Base-by-base conservation (phyloP, 2,797 vertebrate species). In the Myiotriccus ornatus region DNA sequence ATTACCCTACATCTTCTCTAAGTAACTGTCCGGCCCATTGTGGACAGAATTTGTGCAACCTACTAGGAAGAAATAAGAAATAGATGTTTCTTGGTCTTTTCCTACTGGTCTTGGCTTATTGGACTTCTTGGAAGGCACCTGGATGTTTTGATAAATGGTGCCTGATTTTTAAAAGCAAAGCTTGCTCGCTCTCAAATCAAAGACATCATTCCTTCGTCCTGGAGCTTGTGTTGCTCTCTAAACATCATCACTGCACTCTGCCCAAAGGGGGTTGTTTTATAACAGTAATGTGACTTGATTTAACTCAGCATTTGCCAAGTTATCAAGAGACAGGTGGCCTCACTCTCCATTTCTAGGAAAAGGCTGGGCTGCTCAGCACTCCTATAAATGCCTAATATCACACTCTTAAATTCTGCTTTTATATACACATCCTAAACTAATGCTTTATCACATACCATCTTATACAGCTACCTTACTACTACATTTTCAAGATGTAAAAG, bases 231-330 rank as follows among this genome's bases (percentile, higher is more conserved):
- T 28, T 67, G 57, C 62, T 55, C 7, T 24, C 47, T 70, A n/a
- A 90, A 70, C 32, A 60, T 8, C 24, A 35, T 4, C 21, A 39
- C 0, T 34, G n/a, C 65, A 23, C 28, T 46, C 32, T 57, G 7
- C 15, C 37, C 27, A 24, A 37, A 60, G 13, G 20, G 18, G 2
- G 3, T 22, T 49, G 41, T 23, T 84, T 49, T 37, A 1, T 41
- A 74, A 20, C 44, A 71, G 49, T 5, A 37, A 30, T 10, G 37
- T 20, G 44, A 76, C 32, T 60, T 20, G 47, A 76, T 32, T 56
- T 74, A 49, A 64, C 32, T 12, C n/a, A 17, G 17, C 1, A 0
- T 22, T 68, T 14, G 43, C 43, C 1, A 1, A 44, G 14, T 53
- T 56, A 39, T 6, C 7, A 59, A 0, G 2, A 75, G 32, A 32